A percentile compares a stretch with the other conserved stretches of the same genome.
These are phyloP conservation scores for Macquaria ambigua DNA, from an alignment of 2,113 vertebrate genomes.

Conservation along the genomic window DNA sequence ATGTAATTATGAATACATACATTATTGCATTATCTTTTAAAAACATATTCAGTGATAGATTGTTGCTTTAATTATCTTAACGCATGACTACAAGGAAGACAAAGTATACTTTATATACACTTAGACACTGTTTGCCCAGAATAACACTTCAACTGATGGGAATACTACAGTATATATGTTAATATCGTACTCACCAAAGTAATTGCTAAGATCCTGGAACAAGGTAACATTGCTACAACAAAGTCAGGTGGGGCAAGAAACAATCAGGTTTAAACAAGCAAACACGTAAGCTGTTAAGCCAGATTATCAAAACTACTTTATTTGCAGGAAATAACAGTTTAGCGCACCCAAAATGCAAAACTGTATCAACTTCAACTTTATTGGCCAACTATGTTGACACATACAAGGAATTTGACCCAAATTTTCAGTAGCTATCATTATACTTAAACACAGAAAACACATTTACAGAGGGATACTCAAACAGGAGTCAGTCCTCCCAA, in stretches of 20 bases:
- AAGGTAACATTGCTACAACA: not conserved
- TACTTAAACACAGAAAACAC: too few species aligned
- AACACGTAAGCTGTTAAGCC: too few species aligned
- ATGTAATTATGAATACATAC: conserved; percentile 12
- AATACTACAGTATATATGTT: not conserved
- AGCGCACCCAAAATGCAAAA: not conserved
- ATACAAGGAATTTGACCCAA: too few species aligned
- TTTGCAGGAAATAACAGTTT: not conserved
- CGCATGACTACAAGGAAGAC: not conserved
- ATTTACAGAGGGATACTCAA: too few species aligned
- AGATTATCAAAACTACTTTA: not conserved
- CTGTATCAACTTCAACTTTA: not conserved
- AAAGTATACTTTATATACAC: not conserved
- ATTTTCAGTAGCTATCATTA: too few species aligned
- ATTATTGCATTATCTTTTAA: conserved; percentile 7
- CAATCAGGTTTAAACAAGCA: not conserved
- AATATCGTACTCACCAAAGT: too few species aligned
- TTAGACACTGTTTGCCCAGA: not conserved
- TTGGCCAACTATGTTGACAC: too few species aligned
- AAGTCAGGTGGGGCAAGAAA: not conserved
- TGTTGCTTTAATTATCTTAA: not conserved
- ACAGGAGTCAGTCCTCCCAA: too few species aligned
- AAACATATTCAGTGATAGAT: not conserved
- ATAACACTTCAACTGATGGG: not conserved
- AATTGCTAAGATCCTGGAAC: too few species aligned